Evolutionary conservation across 2,113 vertebrate species (phyloP), one percentile per base, ranked within the genome.

Genomic region (Suncus etruscus): DNA sequence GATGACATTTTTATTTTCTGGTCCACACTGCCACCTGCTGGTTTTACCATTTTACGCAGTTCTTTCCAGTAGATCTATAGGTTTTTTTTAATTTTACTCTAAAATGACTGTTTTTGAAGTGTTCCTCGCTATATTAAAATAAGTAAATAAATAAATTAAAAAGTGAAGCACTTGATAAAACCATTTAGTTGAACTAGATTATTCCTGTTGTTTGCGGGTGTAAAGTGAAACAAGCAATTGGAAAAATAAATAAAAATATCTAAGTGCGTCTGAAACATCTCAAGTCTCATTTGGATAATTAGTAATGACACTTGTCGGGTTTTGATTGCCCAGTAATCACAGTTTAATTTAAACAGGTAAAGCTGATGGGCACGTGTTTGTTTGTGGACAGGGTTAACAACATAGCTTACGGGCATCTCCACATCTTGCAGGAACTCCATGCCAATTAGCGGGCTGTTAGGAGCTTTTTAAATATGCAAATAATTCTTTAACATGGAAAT

Each of bases 1-100:
- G 22, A 7, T 39, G 7, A 25, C 22, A 20, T 16, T 91, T 92
- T 87, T 63, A 97, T 98, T 97, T 91, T 95, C 95, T 97, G 87
- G 97, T 61, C 90, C 91, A 96, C 93, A 97, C 91, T 95, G 98
- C 97, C 98, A 98, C 94, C 98, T 95, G 45, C 95, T 97, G 98
- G 97, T 11, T 8, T 2, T 0, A 32, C 11, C 7, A 4, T 32
- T 25, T 68, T 50, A 31, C 0, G 6, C 12, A 20, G 2, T 85
- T 80, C 12, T 29, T 61, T 61, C 24, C 32, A 25, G 54, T 11
- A 47, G 74, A 69, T 73, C 6, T 15, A 15, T 45, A 0, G 45
- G 22, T 24, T 74, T 31, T 8, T 14, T n/a, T n/a, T n/a, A n/a
- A 47, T 16, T 79, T 48, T 48, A 84, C 1, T 4, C 32, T 7